Evolutionary conservation across 2,888 invertebrate genomes (phyloP).

Genomic region (Stenchaetothrips biformis): DNA sequence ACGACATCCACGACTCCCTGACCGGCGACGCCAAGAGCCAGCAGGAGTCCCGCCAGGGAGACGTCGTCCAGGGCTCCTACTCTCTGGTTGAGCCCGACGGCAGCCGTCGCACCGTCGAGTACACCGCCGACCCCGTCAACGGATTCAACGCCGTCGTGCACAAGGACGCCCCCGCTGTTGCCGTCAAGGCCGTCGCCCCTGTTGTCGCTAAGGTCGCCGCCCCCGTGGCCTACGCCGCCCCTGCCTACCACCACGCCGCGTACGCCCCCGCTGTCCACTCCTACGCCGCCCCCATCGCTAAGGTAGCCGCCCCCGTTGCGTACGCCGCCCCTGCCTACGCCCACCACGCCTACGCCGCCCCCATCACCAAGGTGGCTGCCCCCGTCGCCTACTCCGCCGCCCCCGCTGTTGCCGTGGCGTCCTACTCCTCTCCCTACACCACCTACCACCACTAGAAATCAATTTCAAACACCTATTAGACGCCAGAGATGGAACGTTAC

Average conservation of each 20-base stretch:
- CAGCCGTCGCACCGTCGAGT: slow-evolving; percentile 37
- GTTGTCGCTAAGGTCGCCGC: not conserved
- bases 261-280: not conserved
- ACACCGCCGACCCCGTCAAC: slow-evolving; percentile 41
- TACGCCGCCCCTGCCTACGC: slow-evolving; percentile 32
- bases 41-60: slow-evolving; percentile 38
- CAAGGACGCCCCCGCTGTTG: slow-evolving; percentile 33
- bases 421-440: slow-evolving; percentile 48
- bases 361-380: slow-evolving; percentile 43
- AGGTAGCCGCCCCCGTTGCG: slow-evolving; percentile 31
- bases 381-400: slow-evolving; percentile 54
- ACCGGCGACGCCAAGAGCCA: slow-evolving; percentile 40
- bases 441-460: slow-evolving; percentile 44
- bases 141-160: slow-evolving; percentile 42
- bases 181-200: not conserved
- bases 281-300: not conserved
- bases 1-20: slow-evolving; percentile 39
- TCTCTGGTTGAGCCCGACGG: slow-evolving; percentile 38
- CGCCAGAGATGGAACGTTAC: slow-evolving; percentile 41
- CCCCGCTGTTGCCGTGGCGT: slow-evolving; percentile 59
- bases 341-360: slow-evolving; percentile 44
- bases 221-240: not conserved
- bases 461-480: slow-evolving; percentile 43
- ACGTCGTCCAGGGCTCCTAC: slow-evolving; percentile 39
- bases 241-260: not conserved